Base-by-base conservation (phyloP, 2,113 vertebrate species). In the Stictonetta naevosa region DNA sequence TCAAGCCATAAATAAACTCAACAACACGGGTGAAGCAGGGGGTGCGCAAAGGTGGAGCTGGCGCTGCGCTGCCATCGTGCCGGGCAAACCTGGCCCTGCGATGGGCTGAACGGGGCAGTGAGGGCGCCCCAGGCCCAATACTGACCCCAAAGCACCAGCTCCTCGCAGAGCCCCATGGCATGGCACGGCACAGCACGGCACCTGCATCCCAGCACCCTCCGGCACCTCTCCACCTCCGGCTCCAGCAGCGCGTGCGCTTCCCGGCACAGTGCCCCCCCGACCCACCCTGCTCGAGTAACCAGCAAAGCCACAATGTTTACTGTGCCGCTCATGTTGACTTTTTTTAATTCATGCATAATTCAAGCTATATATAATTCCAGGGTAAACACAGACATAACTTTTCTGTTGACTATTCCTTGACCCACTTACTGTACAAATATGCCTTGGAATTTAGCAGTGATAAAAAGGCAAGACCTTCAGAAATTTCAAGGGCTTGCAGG, bases 281-380 rank as follows among this genome's bases (percentile, higher is more conserved):
- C 36, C 29, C 48, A 11, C 16, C 12, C 66, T 81, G 34, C 33
- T 31, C 72, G 50, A 83, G 33, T 56, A 6, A 3, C 44, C 31
- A 69, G 44, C 88, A 85, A 53, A 84, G 34, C 88, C 83, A 17
- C 13, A 1, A 0, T 68, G 87, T 95, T 96, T 91, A 59, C 88
- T 31, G 58, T 21, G 50, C 66, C 1, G 13, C 53, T 50, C 3
- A 1, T 59, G 72, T 56, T 91, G 95, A 64, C 68, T 93, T 86
- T 58, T 81, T 95, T 72, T 36, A 93, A 92, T 86, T 92, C 71
- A 93, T 95, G 89, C 94, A 96, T 94, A 92, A 97, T 97, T 92
- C 95, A 95, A 23, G 22, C 66, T 84, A 8, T 64, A 68, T 71
- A 25, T 93, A 94, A 96, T 92, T 92, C 85, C 91, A 68, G 64